A percentile compares a stretch with the other conserved stretches of the same genome.
phyloP scores from a whole-genome alignment of 2,113 vertebrate genomes.

The Sebastes schlegelii region DNA sequence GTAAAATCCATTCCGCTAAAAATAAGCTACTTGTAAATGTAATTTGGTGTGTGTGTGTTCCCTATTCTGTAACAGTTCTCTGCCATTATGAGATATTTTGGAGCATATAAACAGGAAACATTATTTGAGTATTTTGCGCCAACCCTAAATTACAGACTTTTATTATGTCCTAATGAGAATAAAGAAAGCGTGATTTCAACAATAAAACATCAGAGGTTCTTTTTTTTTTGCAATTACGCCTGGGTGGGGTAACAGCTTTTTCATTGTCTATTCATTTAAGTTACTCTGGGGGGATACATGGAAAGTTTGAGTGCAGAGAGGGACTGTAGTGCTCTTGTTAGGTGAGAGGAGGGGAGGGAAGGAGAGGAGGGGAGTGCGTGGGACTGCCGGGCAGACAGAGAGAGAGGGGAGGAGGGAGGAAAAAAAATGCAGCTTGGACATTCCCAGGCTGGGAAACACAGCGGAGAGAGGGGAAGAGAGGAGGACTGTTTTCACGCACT shows the following conservation, averaged over 20 bases:
- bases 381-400: slow-evolving; percentile 50
- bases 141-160: not conserved
- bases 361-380: slow-evolving; percentile 32
- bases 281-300: slow-evolving; percentile 53
- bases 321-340: slow-evolving; percentile 78
- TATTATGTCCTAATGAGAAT: not conserved
- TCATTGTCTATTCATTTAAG: slow-evolving; percentile 75
- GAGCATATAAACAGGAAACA: not conserved
- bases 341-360: slow-evolving; percentile 41
- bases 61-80: not conserved
- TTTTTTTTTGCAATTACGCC: not conserved
- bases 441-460: slow-evolving; percentile 70
- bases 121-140: not conserved
- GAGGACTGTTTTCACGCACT: not conserved
- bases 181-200: not conserved
- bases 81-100: not conserved
- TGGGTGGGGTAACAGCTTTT: slow-evolving; percentile 61
- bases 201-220: slow-evolving; percentile 45
- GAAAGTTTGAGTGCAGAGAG: slow-evolving; percentile 76
- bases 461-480: slow-evolving; percentile 26
- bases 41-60: not conserved
- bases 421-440: slow-evolving; percentile 48
- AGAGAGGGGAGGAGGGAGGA: slow-evolving; percentile 19
- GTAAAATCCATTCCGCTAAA: not conserved
- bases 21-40: not conserved